Base-by-base conservation (phyloP, 1,140 invertebrate species). In the Yoshiicerus persimilis region DNA sequence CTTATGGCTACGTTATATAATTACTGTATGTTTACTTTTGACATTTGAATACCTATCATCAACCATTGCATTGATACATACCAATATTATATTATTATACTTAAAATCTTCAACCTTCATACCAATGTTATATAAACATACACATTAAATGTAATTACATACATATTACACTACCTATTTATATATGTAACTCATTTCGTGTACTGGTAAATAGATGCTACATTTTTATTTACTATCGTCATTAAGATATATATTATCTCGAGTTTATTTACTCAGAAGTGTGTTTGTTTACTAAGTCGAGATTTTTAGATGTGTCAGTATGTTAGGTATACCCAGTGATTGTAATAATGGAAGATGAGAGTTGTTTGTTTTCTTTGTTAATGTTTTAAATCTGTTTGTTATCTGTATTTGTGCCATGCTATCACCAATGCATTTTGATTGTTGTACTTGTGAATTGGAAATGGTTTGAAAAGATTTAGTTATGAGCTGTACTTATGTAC, bases 111-210 rank as follows among this genome's bases (percentile, higher is more conserved):
- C 6, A 32, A 30, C 38, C 47, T 47, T 85, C 38, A 47, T 84
- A 84, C 77, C 77, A 83, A 83, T 83, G 77, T 41, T 34, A 41
- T 20, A 83, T 32, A 83, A 83, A 83, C 32, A 83, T 80, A 32
- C 11, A 36, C 11, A 36, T 83, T 36, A 70, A 70, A 70, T 70
- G 27, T 70, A 70, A 27, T 27, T 70, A 70, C 25, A 70, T 25
- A 27, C 27, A 70, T 70, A 70, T 70, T 30, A 25, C 62, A 66
- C n/a, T 66, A 30, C 64, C 64, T 30, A 27, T 27, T 27, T 70
- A 30, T 70, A 70, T 25, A 64, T 64, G 27, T 25, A 70, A 70
- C 27, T 9, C 8, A 41, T 41, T 41, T 8, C 39, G 8, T 30
- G 64, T 70, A n/a, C n/a, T n/a, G n/a, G n/a, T n/a, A n/a, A n/a